Percentiles rank a stretch among this genome's conserved stretches.
These are phyloP conservation scores for Pectinophora gossypiella DNA, from an alignment of 1,140 invertebrate species.

Conservation along the genomic window DNA sequence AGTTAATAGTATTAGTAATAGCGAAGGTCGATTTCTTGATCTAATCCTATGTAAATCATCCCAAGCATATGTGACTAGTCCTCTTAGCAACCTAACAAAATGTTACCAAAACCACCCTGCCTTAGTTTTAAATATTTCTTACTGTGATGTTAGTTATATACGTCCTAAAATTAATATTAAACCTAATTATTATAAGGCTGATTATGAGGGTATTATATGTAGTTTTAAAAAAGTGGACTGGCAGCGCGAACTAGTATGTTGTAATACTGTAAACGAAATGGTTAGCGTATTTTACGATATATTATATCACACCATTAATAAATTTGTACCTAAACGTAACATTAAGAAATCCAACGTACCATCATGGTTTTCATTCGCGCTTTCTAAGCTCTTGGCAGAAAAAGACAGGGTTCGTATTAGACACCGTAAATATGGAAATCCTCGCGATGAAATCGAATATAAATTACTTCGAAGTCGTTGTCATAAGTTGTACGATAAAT, in stretches of 20 bases:
- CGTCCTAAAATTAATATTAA: no score
- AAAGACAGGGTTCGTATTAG: background rate
- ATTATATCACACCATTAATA: no score
- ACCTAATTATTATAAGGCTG: no score
- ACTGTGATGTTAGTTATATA: no score
- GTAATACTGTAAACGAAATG: background rate
- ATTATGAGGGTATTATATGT: background rate
- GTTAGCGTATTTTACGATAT: background rate
- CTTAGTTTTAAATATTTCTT: no score
- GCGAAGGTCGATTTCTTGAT: no score
- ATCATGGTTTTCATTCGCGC: background rate
- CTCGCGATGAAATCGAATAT: conserved; percentile 4
- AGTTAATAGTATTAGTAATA: no score
- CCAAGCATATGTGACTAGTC: no score
- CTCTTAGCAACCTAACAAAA: no score
- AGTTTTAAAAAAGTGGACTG: background rate
- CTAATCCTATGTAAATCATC: no score
- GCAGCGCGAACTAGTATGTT: background rate
- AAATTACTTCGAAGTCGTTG: background rate
- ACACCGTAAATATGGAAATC: background rate
- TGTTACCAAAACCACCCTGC: no score
- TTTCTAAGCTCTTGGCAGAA: background rate
- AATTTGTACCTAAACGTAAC: no score
- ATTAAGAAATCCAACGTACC: background rate
- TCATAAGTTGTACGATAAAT: background rate